Base-by-base conservation (phyloP, 2,797 vertebrate genomes). In the Sebastes kiyomatsui region DNA sequence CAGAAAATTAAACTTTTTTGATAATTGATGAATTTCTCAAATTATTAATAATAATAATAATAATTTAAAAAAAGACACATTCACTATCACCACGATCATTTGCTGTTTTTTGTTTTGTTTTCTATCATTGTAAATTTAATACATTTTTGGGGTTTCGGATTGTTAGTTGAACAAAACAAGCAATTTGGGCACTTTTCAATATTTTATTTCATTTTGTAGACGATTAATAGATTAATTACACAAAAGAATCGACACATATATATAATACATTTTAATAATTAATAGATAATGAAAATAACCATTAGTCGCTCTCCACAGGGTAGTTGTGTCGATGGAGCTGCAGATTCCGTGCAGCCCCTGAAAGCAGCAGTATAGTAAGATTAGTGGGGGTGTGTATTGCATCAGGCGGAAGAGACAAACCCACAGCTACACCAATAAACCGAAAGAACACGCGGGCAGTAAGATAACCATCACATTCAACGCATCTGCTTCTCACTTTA, bases 361-460 rank as follows among this genome's bases (percentile, higher is more conserved):
- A 90, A 89, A 0, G 23, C 77, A 80, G 1, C 87, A 20, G 1
- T 2, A 28, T 58, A 7, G 76, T 70, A 55, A 30, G 33, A 18
- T 46, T 58, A 68, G 18, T 35, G 10, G 33, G 0, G 10, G 4
- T 11, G 33, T 20, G 22, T 14, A 13, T 23, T 77, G 35, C 89
- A 62, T 87, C 90, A 88, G 30, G 38, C 83, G 79, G 81, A 82
- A 87, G 80, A 49, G 30, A 66, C 69, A 3, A 66, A 5, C 46
- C 14, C 18, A 52, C 16, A 1, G 4, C 2, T 30, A 12, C 16
- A 12, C 28, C 13, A 46, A 42, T 42, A 5, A 61, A 25, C 11
- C 20, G 33, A 33, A 2, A 71, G 6, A 10, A 25, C 16, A 22
- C 23, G 32, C 32, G 38, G 14, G 30, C 28, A 14, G 16, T 7